Evolutionary conservation across 2,797 vertebrate genomes (phyloP).

Genomic region (Sphenopsis melanotis): DNA sequence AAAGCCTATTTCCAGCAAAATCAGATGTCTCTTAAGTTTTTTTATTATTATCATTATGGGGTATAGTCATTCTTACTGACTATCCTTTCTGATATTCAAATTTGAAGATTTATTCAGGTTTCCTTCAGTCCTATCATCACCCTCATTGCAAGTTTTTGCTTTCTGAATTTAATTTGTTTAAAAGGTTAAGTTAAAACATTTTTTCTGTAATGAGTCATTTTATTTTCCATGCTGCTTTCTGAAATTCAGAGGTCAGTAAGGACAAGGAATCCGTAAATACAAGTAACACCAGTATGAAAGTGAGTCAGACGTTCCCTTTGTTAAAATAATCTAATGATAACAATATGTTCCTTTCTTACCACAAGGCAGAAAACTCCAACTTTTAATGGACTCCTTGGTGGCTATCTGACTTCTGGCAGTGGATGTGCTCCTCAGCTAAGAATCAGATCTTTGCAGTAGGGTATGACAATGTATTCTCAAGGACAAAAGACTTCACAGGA

Average conservation of each 20-base stretch:
- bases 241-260: constrained; percentile 5
- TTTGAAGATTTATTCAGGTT: neutral
- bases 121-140: neutral
- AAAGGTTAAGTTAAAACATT: neutral
- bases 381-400: neutral
- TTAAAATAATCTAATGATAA: constrained; percentile 12
- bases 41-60: neutral
- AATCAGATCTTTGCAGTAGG: neutral
- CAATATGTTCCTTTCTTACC: neutral
- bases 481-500: neutral
- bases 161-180: neutral
- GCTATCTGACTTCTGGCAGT: neutral
- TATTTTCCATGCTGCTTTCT: neutral
- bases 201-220: neutral
- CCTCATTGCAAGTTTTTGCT: neutral
- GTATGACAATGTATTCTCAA: neutral
- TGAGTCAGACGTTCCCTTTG: constrained; percentile 7
- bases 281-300: neutral
- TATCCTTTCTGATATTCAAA: neutral
- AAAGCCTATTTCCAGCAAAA: neutral
- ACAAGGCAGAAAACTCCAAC: neutral
- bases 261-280: neutral
- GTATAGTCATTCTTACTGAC: neutral
- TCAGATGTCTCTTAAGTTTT: neutral
- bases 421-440: neutral